phyloP scores from a whole-genome alignment of 2,888 invertebrate species.

The Rugalucina vietnamica region DNA sequence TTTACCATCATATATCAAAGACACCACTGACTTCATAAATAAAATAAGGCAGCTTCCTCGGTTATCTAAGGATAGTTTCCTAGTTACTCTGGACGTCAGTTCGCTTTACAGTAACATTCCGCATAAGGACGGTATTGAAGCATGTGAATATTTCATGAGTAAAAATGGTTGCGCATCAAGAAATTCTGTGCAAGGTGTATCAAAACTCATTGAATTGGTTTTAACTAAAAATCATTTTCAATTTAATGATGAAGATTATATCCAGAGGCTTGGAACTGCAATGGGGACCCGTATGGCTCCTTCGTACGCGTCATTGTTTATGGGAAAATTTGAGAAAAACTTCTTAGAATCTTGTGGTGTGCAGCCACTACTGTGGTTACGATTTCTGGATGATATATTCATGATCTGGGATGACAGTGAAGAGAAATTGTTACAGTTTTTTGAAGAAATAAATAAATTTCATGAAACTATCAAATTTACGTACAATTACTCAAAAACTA shows the following conservation, averaged over 20 bases:
- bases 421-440: neutral
- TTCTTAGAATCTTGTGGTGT: neutral
- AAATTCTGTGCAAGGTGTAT: neutral
- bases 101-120: conserved; percentile 24
- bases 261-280: neutral
- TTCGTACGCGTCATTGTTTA: conserved; percentile 2
- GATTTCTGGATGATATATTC: conserved; percentile 10
- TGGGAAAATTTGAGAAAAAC: no score
- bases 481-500: neutral
- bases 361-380: conserved; percentile 10
- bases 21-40: neutral
- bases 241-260: conserved; percentile 5
- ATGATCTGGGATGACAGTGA: conserved; percentile 6
- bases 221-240: conserved; percentile 3
- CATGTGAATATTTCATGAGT: conserved; percentile 13
- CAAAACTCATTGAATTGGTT: neutral
- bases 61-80: conserved; percentile 10
- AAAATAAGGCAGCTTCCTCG: neutral
- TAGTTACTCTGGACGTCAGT: conserved; percentile 12
- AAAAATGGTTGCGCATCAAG: conserved; percentile 6
- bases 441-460: neutral
- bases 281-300: conserved; percentile 11
- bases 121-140: conserved; percentile 25
- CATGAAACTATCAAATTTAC: neutral
- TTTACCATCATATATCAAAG: conserved; percentile 18